A percentile compares a stretch with the other conserved stretches of the same genome.
These are phyloP conservation scores for Lepeophtheirus nordmannii DNA, from an alignment of 2,888 invertebrate genomes.

Conservation along the genomic window DNA sequence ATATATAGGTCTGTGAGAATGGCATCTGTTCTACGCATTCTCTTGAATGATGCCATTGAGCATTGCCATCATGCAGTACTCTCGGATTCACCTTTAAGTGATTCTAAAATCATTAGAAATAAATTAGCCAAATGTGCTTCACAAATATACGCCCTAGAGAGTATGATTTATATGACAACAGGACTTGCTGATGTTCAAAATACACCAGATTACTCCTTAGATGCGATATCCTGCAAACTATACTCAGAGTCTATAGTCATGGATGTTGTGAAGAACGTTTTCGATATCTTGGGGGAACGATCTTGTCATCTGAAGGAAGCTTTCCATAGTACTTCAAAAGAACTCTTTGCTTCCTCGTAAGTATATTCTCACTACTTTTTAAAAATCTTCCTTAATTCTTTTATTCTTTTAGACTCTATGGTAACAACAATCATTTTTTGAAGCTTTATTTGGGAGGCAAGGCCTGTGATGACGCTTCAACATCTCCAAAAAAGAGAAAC, in stretches of 20 bases:
- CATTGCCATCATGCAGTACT: not conserved
- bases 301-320: not conserved
- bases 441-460: not conserved
- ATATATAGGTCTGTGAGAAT: not conserved
- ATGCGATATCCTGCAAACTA: constrained; percentile 2
- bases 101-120: not conserved
- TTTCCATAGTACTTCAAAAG: not conserved
- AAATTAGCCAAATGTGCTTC: not conserved
- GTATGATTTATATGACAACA: constrained; percentile 6
- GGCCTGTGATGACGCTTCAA: not conserved
- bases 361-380: not conserved
- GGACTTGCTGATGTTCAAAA: constrained; percentile 11
- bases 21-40: not conserved
- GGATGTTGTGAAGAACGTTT: not conserved
- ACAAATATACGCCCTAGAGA: constrained; percentile 13
- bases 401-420: not conserved
- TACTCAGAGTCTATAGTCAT: not conserved
- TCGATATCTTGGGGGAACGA: not conserved
- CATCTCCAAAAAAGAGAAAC: not conserved
- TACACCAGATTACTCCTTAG: constrained; percentile 1
- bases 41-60: not conserved
- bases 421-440: not conserved
- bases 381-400: not conserved
- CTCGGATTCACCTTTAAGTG: not conserved
- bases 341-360: not conserved